phyloP scores from a whole-genome alignment of 2,113 vertebrate genomes.

The Salvelinus alpinus region DNA sequence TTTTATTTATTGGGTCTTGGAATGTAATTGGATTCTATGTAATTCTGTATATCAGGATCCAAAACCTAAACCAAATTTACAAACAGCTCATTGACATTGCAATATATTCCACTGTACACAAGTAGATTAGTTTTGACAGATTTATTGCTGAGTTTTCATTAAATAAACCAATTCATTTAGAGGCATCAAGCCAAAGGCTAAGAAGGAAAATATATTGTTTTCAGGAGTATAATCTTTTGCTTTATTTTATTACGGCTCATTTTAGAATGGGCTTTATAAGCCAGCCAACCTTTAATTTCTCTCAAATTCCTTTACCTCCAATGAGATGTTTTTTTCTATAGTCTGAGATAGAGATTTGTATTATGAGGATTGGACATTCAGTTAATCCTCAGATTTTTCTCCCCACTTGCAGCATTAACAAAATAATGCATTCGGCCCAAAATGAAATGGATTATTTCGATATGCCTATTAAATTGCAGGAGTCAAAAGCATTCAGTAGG shows the following conservation, averaged over 20 bases:
- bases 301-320: not conserved
- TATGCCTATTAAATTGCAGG: conserved; percentile 35
- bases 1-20: not conserved
- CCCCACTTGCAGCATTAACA: conserved; percentile 12
- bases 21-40: not conserved
- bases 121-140: not conserved
- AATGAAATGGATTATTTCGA: conserved; percentile 35
- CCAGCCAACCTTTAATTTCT: not conserved
- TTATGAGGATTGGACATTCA: conserved; percentile 13
- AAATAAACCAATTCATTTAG: not conserved
- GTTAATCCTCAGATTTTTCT: conserved; percentile 19
- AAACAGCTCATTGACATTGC: not conserved
- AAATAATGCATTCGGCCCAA: conserved; percentile 14
- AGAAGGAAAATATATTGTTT: not conserved
- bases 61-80: not conserved
- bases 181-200: not conserved
- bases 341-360: not conserved
- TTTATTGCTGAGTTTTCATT: not conserved
- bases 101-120: no score
- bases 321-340: not conserved
- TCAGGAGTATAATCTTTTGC: not conserved
- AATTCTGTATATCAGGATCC: not conserved
- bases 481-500: conserved; percentile 9
- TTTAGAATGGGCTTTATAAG: not conserved
- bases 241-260: not conserved